These are phyloP conservation scores for Ctenicera cuprea DNA, from an alignment of 2,888 invertebrate species.

Conservation along the genomic window DNA sequence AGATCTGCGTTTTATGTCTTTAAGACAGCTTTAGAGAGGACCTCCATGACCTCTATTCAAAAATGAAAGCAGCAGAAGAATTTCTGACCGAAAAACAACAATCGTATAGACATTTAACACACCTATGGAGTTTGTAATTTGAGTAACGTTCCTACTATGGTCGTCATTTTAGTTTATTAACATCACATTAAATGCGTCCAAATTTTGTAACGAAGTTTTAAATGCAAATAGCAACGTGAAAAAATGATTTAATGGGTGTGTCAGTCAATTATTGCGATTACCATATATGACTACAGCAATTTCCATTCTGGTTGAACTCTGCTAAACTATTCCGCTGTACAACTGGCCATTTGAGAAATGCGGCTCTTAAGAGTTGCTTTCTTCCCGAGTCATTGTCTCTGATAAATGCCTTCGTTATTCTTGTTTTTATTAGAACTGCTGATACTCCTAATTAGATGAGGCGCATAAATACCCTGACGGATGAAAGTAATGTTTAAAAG, in stretches of 20 bases:
- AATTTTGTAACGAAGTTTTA: not conserved
- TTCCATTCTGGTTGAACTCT: constrained; percentile 26
- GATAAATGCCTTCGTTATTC: constrained; percentile 38
- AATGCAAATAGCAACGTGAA: not conserved
- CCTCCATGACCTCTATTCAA: no score
- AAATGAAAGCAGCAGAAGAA: no score
- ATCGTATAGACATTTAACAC: no score
- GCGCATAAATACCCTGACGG: constrained; percentile 34
- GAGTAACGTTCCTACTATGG: no score
- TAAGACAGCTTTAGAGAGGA: no score
- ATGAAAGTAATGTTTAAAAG: constrained; percentile 34
- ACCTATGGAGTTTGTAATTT: no score
- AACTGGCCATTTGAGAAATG: constrained; percentile 6
- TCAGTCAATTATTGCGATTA: constrained; percentile 21
- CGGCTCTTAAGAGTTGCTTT: constrained; percentile 26
- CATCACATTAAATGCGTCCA: no score
- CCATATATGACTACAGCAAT: constrained; percentile 12
- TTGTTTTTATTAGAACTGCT: constrained; percentile 33
- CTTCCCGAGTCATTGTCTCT: constrained; percentile 32
- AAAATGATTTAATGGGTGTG: constrained; percentile 17
- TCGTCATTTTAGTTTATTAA: no score
- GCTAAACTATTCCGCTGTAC: no score
- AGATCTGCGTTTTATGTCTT: no score
- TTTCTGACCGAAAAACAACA: no score
- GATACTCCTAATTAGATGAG: constrained; percentile 36